Evolutionary conservation across 2,888 invertebrate genomes (phyloP).

Genomic region (Eristalis intricaria): DNA sequence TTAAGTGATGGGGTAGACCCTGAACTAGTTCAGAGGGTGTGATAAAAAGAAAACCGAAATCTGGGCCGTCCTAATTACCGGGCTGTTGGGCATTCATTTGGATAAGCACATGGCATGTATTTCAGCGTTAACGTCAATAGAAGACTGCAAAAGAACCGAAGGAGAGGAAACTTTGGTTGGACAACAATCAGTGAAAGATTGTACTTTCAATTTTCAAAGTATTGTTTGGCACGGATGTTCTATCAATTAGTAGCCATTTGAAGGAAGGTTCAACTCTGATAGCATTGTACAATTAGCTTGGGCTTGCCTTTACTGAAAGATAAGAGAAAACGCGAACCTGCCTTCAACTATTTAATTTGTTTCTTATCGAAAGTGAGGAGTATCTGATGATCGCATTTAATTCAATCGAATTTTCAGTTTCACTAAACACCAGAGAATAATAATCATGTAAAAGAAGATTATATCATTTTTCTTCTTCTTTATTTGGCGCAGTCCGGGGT

Average conservation of each 20-base stretch:
- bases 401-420: not conserved
- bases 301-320: not conserved
- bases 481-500: too few species aligned
- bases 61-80: not conserved
- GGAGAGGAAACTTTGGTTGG: not conserved
- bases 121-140: not conserved
- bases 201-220: not conserved
- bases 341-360: not conserved
- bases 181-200: not conserved
- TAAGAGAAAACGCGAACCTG: not conserved
- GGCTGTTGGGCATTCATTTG: not conserved
- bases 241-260: not conserved
- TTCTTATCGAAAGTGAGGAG: not conserved
- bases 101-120: not conserved
- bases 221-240: not conserved
- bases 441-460: too few species aligned
- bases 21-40: not conserved
- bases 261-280: not conserved
- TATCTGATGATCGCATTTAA: not conserved
- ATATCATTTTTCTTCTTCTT: too few species aligned
- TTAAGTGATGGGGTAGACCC: not conserved
- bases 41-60: not conserved
- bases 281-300: not conserved
- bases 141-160: not conserved
- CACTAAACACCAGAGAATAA: not conserved